These are phyloP conservation scores for Leucozona laternaria DNA, from an alignment of 2,888 invertebrate species.

Conservation along the genomic window DNA sequence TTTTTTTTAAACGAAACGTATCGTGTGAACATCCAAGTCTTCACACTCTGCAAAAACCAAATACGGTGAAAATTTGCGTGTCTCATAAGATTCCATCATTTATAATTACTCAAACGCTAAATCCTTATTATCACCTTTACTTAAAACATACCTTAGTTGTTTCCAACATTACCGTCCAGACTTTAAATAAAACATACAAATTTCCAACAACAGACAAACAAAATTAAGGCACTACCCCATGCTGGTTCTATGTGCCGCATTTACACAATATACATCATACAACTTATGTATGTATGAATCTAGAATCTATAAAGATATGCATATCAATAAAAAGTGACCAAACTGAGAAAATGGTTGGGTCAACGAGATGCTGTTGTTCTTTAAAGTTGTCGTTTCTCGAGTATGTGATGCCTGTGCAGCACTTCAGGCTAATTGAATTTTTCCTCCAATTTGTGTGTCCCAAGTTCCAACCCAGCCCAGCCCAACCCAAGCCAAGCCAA, in stretches of 20 bases:
- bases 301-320: conserved; percentile 35
- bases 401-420: conserved; percentile 23
- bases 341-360: conserved; percentile 20
- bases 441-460: conserved; percentile 67
- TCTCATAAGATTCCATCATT: no score
- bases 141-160: neutral
- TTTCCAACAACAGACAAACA: conserved; percentile 35
- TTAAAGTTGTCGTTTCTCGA: conserved; percentile 26
- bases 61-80: no score
- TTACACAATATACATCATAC: neutral
- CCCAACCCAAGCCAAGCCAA: neutral
- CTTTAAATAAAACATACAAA: conserved; percentile 33
- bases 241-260: conserved; percentile 22
- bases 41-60: no score
- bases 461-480: conserved; percentile 3
- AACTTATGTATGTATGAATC: no score
- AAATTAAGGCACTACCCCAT: conserved; percentile 37
- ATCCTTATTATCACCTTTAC: no score
- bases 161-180: neutral
- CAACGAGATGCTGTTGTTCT: conserved; percentile 41
- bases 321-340: conserved; percentile 35
- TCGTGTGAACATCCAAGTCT: no score
- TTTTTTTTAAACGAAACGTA: no score
- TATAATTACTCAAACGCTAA: no score
- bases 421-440: conserved; percentile 73